phyloP scores from a whole-genome alignment of 2,797 vertebrate species.

The Micromesistius poutassou region DNA sequence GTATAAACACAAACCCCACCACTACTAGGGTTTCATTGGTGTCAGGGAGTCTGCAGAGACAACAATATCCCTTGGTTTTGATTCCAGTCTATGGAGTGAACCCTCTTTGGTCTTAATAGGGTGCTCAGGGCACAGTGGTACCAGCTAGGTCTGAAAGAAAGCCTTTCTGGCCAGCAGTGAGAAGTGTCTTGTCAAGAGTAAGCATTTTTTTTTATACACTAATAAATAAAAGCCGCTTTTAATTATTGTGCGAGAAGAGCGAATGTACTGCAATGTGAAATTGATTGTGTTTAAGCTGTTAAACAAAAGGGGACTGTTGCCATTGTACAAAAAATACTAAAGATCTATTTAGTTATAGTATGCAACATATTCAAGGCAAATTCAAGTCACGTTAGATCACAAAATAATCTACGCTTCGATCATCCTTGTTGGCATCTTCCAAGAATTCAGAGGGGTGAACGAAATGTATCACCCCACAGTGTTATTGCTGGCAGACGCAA shows the following conservation, averaged over 20 bases:
- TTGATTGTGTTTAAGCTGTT: not conserved
- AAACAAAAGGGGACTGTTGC: too few relatives aligned
- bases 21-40: not conserved
- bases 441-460: not conserved
- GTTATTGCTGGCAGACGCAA: not conserved
- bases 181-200: too few relatives aligned
- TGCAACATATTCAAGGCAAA: not conserved
- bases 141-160: not conserved
- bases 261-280: not conserved
- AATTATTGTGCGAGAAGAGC: too few relatives aligned
- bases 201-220: too few relatives aligned
- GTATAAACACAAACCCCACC: not conserved
- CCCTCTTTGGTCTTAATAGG: not conserved
- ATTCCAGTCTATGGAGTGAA: not conserved
- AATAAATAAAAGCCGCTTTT: too few relatives aligned
- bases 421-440: not conserved
- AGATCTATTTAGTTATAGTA: not conserved
- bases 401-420: not conserved
- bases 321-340: too few relatives aligned
- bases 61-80: not conserved
- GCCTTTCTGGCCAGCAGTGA: not conserved
- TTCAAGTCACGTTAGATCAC: not conserved
- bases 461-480: conserved; percentile 9
- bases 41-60: not conserved
- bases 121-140: not conserved